A percentile compares a stretch with the other conserved stretches of the same genome.
Evolutionary conservation across 2,888 invertebrate species (phyloP).

Genomic region (Galeruca laticollis): DNA sequence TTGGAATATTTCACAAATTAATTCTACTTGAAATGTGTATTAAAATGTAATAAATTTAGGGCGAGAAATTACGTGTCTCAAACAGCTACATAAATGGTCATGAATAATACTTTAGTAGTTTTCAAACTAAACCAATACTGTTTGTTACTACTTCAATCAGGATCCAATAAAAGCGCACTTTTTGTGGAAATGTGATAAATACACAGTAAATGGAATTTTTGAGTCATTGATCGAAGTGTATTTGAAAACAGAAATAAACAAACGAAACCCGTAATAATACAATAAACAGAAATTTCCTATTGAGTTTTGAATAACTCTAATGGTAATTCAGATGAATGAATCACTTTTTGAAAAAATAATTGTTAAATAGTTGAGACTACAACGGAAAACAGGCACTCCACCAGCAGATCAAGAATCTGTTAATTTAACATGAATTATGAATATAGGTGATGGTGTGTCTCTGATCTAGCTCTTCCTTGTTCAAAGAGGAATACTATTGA

Average conservation of each 20-base stretch:
- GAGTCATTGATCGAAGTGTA: background rate
- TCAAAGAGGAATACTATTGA: no score
- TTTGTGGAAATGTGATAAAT: background rate
- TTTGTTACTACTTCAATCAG: slow-evolving; percentile 1
- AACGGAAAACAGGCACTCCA: no score
- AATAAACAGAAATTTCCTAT: no score
- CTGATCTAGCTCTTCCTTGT: no score
- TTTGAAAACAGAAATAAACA: background rate
- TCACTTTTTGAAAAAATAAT: no score
- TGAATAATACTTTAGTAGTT: slow-evolving; percentile 4
- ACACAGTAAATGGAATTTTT: slow-evolving; percentile 4
- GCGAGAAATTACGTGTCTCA: background rate
- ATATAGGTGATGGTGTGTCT: no score
- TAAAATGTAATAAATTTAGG: background rate
- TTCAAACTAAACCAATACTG: background rate
- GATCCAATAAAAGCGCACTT: background rate
- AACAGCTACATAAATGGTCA: background rate
- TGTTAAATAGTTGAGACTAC: no score
- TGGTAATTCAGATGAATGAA: no score
- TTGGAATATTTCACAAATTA: background rate
- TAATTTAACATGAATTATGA: no score
- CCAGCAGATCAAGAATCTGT: no score
- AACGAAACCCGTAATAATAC: background rate
- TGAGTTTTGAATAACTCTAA: no score
- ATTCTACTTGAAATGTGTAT: background rate